Conservation (phyloP, 2,888 invertebrate species). For the Rhopalosiphum nymphaeae region DNA sequence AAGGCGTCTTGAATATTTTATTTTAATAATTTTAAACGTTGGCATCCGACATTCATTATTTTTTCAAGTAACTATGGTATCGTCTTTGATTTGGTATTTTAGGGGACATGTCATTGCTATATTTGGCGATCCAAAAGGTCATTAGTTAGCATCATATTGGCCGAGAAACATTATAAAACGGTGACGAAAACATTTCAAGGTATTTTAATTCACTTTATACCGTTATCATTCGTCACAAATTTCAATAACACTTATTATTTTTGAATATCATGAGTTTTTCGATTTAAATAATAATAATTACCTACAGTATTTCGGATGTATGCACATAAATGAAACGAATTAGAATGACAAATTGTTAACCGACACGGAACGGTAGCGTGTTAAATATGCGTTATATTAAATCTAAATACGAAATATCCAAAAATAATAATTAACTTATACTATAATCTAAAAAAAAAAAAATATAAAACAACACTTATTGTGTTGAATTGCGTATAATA, state of each 20-base stretch:
- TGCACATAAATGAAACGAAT: constrained; percentile 55
- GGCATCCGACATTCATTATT: not conserved
- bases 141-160: not conserved
- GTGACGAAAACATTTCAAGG: not conserved
- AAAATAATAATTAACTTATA: constrained; percentile 58
- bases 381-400: constrained; percentile 37
- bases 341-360: constrained; percentile 51
- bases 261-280: not conserved
- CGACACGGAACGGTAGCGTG: constrained; percentile 52
- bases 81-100: not conserved
- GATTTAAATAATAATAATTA: constrained; percentile 18
- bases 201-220: not conserved
- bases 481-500: not conserved
- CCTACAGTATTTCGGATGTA: constrained; percentile 38
- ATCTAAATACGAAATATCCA: constrained; percentile 46
- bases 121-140: not conserved
- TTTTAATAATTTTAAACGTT: not conserved
- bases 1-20: not conserved
- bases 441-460: not conserved
- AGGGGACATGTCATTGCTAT: not conserved
- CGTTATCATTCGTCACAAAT: not conserved
- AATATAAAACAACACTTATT: not conserved
- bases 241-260: not conserved
- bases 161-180: not conserved
- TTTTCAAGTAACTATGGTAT: not conserved